Conservation (phyloP, 2,797 vertebrate genomes). For the Sphaeramia orbicularis region DNA sequence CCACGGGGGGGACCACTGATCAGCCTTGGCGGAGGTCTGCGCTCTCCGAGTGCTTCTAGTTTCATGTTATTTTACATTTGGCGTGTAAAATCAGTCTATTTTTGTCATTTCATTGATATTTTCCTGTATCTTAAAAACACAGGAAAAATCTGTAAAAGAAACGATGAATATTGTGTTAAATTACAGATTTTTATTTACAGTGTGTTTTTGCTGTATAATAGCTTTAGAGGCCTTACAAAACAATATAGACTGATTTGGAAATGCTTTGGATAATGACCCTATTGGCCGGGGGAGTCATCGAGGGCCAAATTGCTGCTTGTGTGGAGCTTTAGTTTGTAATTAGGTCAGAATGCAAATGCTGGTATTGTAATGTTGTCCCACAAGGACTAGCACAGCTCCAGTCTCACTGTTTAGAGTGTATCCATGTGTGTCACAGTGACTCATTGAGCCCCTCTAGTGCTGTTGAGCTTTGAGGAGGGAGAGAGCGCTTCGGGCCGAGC, state of each 20-base stretch:
- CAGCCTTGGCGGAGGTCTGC: too few relatives aligned
- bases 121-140: too few relatives aligned
- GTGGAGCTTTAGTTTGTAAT: slow-evolving; percentile 71
- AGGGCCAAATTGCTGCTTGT: slow-evolving; percentile 74
- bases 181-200: too few relatives aligned
- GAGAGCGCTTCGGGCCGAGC: slow-evolving; percentile 36
- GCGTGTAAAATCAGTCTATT: too few relatives aligned
- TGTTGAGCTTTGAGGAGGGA: slow-evolving; percentile 40
- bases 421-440: slow-evolving; percentile 71
- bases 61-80: too few relatives aligned
- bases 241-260: slow-evolving; percentile 76
- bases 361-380: slow-evolving; percentile 70
- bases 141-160: too few relatives aligned
- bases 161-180: too few relatives aligned
- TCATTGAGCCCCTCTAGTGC: slow-evolving; percentile 66
- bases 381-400: slow-evolving; percentile 52
- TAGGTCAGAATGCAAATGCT: slow-evolving; percentile 78
- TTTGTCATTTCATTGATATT: too few relatives aligned
- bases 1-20: too few relatives aligned
- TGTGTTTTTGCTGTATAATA: slow-evolving; percentile 44
- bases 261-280: slow-evolving; percentile 66
- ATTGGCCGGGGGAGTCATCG: slow-evolving; percentile 66
- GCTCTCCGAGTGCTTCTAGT: too few relatives aligned
- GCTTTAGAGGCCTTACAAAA: slow-evolving; percentile 56
- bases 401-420: slow-evolving; percentile 65